Base-by-base conservation (phyloP, 2,888 invertebrate species). In the Thecophora atra region DNA sequence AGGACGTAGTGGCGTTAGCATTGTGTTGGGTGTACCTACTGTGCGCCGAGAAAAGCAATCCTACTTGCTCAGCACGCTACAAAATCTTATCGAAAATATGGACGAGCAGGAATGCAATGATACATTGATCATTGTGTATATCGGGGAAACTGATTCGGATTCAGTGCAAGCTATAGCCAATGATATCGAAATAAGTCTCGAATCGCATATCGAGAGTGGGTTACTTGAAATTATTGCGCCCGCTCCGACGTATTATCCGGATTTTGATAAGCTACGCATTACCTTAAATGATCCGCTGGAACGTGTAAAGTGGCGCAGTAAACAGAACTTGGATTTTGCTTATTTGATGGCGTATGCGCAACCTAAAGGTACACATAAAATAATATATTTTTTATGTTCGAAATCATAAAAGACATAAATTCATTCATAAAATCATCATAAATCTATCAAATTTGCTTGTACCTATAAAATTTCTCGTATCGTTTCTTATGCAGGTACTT, bases 261-360 rank as follows among this genome's bases (percentile, higher is more conserved):
- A 97, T 83, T 90, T 97, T 74, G 90, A 93, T 66, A 89, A 90
- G 64, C 85, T 98, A 21, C 90, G 91, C 6, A 89, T 91, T 42
- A 96, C 95, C 0, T 88, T 98, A 5, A 96, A 96, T 0, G 98
- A 98, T 87, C 91, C 95, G 0, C 88, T 90, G 75, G 95, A 96
- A 81, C 89, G 97, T 0, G 93, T 94, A 0, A 90, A 91, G 70
- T 98, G 98, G 98, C 89, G 98, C 69, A 95, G 97, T 4, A 98
- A 98, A 81, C 98, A 98, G 85, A 98, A 98, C 84, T 88, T 98
- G 72, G 98, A 98, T 84, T 96, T 94, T 81, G 93, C 96, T 0
- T 98, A 94, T 85, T 88, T 98, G 17, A 98, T 98, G 98, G 92
- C 97, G 72, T 97, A 97, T 82, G 94, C 95, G 0, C 94, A 95